These are phyloP conservation scores for Yponomeuta plumbellus DNA, from an alignment of 2,888 invertebrate genomes.

Conservation along the genomic window DNA sequence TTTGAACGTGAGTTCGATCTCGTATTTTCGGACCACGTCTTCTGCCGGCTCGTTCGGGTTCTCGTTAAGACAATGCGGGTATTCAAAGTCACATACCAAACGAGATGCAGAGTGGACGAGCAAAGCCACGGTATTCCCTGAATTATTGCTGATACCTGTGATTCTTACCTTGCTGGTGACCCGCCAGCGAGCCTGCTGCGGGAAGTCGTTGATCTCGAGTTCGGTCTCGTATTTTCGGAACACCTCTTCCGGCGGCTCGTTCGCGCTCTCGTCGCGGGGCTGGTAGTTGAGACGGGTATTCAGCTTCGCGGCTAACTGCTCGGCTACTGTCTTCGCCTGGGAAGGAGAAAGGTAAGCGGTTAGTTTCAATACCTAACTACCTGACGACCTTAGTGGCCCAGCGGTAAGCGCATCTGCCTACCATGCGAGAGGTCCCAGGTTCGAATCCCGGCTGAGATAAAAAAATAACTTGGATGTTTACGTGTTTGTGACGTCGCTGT, in stretches of 20 bases:
- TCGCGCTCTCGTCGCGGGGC: constrained; percentile 85
- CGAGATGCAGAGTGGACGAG: not conserved
- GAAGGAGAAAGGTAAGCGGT: not conserved
- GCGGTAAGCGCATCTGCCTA: no score
- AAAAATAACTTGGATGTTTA: no score
- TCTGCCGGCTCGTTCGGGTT: no score
- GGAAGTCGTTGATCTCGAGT: constrained; percentile 99
- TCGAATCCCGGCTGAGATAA: no score
- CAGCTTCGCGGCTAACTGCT: constrained; percentile 96
- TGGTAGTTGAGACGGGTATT: constrained; percentile 98
- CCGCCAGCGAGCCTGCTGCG: constrained; percentile 98
- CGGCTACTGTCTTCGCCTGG: constrained; percentile 95
- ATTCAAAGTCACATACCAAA: no score
- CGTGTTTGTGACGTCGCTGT: no score
- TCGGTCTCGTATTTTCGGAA: constrained; percentile 98
- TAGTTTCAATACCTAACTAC: no score
- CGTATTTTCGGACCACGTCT: no score
- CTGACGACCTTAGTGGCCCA: no score
- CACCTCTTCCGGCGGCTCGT: constrained; percentile 80
- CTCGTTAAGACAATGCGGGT: no score
- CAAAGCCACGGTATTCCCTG: not conserved
- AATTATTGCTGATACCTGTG: not conserved
- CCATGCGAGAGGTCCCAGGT: no score
- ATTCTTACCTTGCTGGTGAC: constrained; percentile 92
- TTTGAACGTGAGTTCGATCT: no score